Base-by-base conservation (phyloP, 2,797 vertebrate genomes). In the Yasuhikotakia modesta region DNA sequence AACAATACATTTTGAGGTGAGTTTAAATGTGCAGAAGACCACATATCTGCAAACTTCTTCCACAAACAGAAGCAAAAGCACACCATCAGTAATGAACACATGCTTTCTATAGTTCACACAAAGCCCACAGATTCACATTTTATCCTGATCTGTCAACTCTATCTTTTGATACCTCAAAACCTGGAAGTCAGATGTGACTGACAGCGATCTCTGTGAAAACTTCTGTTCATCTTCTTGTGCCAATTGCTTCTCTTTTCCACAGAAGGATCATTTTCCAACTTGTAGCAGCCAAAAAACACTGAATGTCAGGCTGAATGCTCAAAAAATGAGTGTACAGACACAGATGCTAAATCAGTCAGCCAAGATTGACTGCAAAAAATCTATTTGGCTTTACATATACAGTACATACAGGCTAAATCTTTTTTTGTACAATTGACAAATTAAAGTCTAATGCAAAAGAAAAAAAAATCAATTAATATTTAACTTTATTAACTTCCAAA, bases 241-340 rank as follows among this genome's bases (percentile, higher is more conserved):
- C 70, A 79, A 77, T 66, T 39, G 46, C 73, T 55, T 24, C 76
- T 73, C 50, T 53, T 69, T 73, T 78, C 60, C 19, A 57, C 70
- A 43, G 39, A 45, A 58, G 73, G 80, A 60, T 73, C 57, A 74
- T 75, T 80, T 72, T 71, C 70, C 71, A 69, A 79, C 74, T 71
- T 84, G 70, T 74, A 80, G 80, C 80, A 70, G 78, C 46, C 78
- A 78, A 52, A 65, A 65, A 79, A 71, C 78, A 63, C 46, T 79
- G 65, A 71, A 27, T 27, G 78, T 72, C 66, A 46, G 45, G 75
- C 53, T 48, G 24, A 58, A 61, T 45, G 30, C 21, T 39, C 35
- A 39, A 8, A 8, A 39, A 8, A 35, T 5, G 35, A 39, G 35
- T 39, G 52, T 48, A 61, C 60, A 39, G 63, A 52, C 19, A 46